Evolutionary conservation across 2,113 vertebrate species (phyloP).

Genomic region (Seriola quinqueradiata): DNA sequence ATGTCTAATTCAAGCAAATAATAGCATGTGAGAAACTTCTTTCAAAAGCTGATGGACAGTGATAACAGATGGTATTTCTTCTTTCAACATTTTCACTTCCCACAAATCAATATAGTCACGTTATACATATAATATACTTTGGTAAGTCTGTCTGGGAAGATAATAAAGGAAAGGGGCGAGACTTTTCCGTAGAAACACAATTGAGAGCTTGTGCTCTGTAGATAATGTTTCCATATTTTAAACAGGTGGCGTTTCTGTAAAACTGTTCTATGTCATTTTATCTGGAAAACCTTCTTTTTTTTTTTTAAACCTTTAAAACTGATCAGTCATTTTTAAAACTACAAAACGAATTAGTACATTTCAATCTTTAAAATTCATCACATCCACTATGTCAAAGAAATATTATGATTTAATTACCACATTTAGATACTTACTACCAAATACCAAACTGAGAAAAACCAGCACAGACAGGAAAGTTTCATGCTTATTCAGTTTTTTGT

Average conservation of each 20-base stretch:
- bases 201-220: neutral
- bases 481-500: neutral
- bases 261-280: neutral
- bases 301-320: neutral
- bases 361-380: neutral
- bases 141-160: neutral
- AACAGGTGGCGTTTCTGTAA: constrained; percentile 19
- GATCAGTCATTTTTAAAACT: neutral
- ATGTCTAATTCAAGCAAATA: neutral
- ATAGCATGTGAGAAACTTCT: neutral
- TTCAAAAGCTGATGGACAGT: constrained; percentile 5
- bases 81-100: constrained; percentile 45
- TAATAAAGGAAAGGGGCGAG: neutral
- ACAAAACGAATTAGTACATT: neutral
- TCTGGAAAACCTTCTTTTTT: neutral
- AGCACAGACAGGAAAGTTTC: neutral
- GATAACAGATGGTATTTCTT: neutral
- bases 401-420: neutral
- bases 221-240: neutral
- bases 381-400: neutral
- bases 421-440: neutral
- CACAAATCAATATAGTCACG: neutral
- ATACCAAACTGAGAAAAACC: neutral
- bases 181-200: neutral
- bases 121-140: neutral